Evolutionary conservation across 2,113 vertebrate species (phyloP), one percentile per base, ranked within the genome.

Genomic region (Etheostoma cragini): DNA sequence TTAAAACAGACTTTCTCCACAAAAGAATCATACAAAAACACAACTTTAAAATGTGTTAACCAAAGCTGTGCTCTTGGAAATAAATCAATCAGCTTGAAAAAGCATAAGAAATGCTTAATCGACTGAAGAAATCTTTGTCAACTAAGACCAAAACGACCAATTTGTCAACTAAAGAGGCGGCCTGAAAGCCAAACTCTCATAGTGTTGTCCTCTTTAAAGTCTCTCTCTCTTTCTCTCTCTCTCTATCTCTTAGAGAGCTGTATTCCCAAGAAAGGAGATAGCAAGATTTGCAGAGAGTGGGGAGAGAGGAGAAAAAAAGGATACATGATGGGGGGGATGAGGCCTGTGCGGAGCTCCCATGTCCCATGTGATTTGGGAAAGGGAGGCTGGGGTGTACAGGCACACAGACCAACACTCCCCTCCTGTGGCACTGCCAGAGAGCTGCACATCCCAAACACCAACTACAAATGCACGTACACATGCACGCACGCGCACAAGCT

Each of bases 391-490:
- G 84, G 84, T 57, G 21, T 66, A 47, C 50, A 30, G 50, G 81
- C 89, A 84, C 58, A 78, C 87, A 90, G 92, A 86, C 78, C 91
- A 93, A 93, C 84, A 94, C 83, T 88, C 85, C 94, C 93, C 93
- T 93, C 94, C 89, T 94, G 94, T 94, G 94, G 93, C 83, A 88
- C 78, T 84, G 83, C 81, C 86, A 88, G 86, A 87, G 89, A 92
- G 89, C 91, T 93, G 87, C 92, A 94, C 82, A 70, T 83, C 83
- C 67, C 67, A 53, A 60, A 89, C 45, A 65, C 52, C 35, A 24
- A 50, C 24, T 6, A 3, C 7, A 66, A 6, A 72, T 17, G 6
- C 58, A 61, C 50, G 4, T 17, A 10, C 64, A 2, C 13, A 22
- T 4, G 21, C 24, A 6, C n/a, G 7, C 3, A 79, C 26, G 22